A percentile compares a stretch with the other conserved stretches of the same genome.
These are phyloP conservation scores for Ambastaia sidthimunki DNA, from an alignment of 2,797 vertebrate genomes.

Conservation along the genomic window DNA sequence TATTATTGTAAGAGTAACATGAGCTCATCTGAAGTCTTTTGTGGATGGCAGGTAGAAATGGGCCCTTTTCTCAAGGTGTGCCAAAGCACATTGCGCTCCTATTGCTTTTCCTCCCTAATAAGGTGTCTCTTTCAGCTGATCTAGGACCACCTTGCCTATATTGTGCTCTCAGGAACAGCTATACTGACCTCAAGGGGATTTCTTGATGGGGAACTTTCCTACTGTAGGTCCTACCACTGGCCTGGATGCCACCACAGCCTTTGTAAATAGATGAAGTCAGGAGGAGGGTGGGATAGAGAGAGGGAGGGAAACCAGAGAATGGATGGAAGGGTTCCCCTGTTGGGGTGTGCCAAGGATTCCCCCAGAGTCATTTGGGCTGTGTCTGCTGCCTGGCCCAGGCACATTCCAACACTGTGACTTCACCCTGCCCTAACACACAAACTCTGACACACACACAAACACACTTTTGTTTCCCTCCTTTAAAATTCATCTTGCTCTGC, in stretches of 20 bases:
- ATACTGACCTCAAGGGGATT: conserved; percentile 55
- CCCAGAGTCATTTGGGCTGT: conserved; percentile 78
- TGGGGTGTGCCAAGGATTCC: conserved; percentile 83
- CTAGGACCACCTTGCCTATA: conserved; percentile 33
- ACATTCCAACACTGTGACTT: conserved; percentile 81
- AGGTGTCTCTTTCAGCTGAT: neutral
- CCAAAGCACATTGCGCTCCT: neutral
- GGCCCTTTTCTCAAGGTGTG: conserved; percentile 66
- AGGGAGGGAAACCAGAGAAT: conserved; percentile 37
- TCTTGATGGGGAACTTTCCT: conserved; percentile 67
- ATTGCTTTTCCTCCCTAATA: conserved; percentile 59
- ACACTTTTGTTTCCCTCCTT: conserved; percentile 4
- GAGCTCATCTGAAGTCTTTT: conserved; percentile 26
- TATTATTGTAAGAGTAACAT: conserved; percentile 35
- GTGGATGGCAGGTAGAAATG: conserved; percentile 48
- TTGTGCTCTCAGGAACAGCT: neutral
- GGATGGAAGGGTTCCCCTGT: conserved; percentile 77
- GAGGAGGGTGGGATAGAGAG: conserved; percentile 22
- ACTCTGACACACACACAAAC: conserved; percentile 49
- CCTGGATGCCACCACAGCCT: conserved; percentile 68
- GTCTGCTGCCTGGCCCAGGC: conserved; percentile 79
- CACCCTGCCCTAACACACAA: conserved; percentile 61
- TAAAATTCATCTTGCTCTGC: conserved; percentile 23
- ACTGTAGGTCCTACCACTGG: conserved; percentile 57
- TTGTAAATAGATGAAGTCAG: conserved; percentile 52